Evolutionary conservation across 2,113 vertebrate species (phyloP).

Genomic region (Promerops cafer): DNA sequence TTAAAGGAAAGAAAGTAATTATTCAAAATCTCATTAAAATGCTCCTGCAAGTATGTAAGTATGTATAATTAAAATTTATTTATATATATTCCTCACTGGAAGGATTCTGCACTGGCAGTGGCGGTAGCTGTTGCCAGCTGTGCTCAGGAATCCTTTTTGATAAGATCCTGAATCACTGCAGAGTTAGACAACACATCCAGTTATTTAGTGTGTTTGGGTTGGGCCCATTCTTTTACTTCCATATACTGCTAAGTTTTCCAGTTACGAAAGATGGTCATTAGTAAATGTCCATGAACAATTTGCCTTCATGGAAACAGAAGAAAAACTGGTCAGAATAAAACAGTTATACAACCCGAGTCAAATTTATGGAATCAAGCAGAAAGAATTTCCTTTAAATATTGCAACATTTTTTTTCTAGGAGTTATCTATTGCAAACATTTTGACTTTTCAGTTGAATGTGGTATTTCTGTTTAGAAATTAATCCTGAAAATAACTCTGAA

Average conservation of each 20-base stretch:
- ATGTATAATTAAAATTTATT: neutral
- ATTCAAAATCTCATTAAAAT: neutral
- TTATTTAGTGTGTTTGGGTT: neutral
- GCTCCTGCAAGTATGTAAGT: neutral
- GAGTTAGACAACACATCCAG: neutral
- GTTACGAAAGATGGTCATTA: neutral
- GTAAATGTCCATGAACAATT: neutral
- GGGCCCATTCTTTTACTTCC: neutral
- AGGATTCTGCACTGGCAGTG: neutral
- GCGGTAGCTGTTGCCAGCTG: neutral
- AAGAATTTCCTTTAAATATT: neutral
- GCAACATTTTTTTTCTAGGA: neutral
- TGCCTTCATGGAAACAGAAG: neutral
- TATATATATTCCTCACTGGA: neutral
- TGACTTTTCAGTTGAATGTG: neutral
- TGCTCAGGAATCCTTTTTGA: neutral
- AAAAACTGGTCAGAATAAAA: neutral
- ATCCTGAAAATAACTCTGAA: neutral
- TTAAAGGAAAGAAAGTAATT: neutral
- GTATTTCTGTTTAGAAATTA: conserved; percentile 13
- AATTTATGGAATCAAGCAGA: neutral
- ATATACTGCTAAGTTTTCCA: neutral
- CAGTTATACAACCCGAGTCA: neutral
- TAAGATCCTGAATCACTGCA: neutral
- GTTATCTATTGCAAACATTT: neutral